phyloP scores from a whole-genome alignment of 2,888 invertebrate species.

The Nyleta sp. region DNA sequence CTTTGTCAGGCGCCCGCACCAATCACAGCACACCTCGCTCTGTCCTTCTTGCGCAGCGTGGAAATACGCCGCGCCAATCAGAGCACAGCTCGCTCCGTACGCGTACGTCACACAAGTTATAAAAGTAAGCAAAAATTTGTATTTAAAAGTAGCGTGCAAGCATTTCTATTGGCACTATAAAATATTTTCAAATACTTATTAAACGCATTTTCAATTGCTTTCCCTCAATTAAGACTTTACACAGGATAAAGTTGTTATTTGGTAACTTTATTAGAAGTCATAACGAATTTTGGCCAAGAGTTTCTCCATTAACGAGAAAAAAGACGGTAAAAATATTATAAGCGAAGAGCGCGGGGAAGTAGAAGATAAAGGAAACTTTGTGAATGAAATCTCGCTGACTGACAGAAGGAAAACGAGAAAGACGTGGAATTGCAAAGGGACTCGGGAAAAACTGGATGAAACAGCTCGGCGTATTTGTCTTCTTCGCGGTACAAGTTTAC shows the following conservation, averaged over 20 bases:
- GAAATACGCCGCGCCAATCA: too few relatives aligned
- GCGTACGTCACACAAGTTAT: too few relatives aligned
- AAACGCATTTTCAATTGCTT: slow-evolving; percentile 27
- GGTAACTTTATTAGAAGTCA: slow-evolving; percentile 35
- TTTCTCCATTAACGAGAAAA: slow-evolving; percentile 36
- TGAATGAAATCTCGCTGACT: slow-evolving; percentile 48
- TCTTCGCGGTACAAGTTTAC: slow-evolving; percentile 74
- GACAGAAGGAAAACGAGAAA: slow-evolving; percentile 53
- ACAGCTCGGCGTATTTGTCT: slow-evolving; percentile 69
- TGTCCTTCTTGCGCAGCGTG: too few relatives aligned
- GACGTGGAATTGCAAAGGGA: slow-evolving; percentile 46
- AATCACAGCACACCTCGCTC: too few relatives aligned
- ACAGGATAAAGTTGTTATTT: slow-evolving; percentile 6
- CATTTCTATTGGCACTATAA: too few relatives aligned
- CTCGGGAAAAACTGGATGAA: slow-evolving; percentile 43
- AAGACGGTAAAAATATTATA: slow-evolving; percentile 34
- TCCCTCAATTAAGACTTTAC: slow-evolving; percentile 13
- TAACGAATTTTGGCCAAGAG: slow-evolving; percentile 21
- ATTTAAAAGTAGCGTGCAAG: too few relatives aligned
- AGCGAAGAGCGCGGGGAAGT: slow-evolving; percentile 38
- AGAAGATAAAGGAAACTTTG: slow-evolving; percentile 49
- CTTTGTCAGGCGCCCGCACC: too few relatives aligned
- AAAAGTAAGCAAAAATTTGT: too few relatives aligned
- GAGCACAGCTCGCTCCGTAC: too few relatives aligned
- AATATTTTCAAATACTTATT: too few relatives aligned